Evolutionary conservation across 2,888 invertebrate species (phyloP), one percentile per base, ranked within the genome.

Genomic region (Corbicula japonica): DNA sequence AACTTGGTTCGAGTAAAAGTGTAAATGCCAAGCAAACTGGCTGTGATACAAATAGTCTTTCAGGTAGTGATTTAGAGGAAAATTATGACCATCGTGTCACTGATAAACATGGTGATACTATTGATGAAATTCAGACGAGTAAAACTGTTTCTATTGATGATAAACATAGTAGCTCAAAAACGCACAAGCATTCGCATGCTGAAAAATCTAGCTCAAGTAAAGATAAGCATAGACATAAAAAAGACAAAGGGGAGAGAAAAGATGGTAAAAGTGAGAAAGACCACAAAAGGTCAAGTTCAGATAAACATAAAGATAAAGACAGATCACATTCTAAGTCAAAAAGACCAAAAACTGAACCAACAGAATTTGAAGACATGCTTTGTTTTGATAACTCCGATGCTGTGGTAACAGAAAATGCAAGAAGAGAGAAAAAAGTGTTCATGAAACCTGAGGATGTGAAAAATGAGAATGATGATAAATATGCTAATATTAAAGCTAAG

Each of bases 341-440:
- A 60, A 62, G 44, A 18, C 30, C 23, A 30, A 73, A 69, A 26
- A 18, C 35, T 23, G 72, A 70, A 30, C 54, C 18, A n/a, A 30
- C 28, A 34, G 62, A 79, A 54, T 77, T 83, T 73, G 72, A 63
- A 65, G 80, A 80, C 34, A 77, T 77, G 77, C 44, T 83, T 34
- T 81, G 83, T 44, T 87, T 86, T 80, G 87, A 83, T 74, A 80
- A 86, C 61, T 74, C 79, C 18, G 80, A 82, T 80, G 78, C 80
- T 4, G 61, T 65, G 10, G 69, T 80, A 6, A 72, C 76, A 26
- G 52, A 80, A 38, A 63, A 76, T 63, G 61, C 62, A 10, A 69
- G 15, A 30, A 58, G 52, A 44, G 62, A 66, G 8, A 61, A 68
- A 32, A 66, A 44, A 56, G 6, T 5, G 18, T 38, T 34, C 10